phyloP scores from a whole-genome alignment of 2,113 vertebrate species.

The Acanthochromis polyacanthus region DNA sequence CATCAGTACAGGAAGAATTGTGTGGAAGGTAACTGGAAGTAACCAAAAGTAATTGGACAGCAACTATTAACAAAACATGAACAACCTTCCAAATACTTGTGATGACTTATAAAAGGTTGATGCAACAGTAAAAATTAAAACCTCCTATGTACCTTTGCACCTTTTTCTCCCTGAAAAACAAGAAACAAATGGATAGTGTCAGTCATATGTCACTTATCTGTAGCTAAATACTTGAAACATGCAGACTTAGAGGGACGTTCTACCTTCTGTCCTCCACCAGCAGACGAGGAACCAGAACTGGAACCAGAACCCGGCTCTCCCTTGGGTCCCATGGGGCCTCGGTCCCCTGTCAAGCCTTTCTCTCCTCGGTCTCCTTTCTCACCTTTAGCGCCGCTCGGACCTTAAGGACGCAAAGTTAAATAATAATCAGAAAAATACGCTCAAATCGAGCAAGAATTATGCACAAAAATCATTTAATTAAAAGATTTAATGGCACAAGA shows the following conservation, averaged over 20 bases:
- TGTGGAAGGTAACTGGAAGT: too few species aligned
- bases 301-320: slow-evolving; percentile 74
- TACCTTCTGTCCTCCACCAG: slow-evolving; percentile 84
- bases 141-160: slow-evolving; percentile 83
- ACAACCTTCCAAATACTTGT: too few species aligned
- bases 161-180: slow-evolving; percentile 85
- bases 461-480: too few species aligned
- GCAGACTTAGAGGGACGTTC: not conserved
- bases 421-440: too few species aligned
- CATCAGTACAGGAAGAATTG: too few species aligned
- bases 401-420: slow-evolving; percentile 29
- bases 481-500: not conserved
- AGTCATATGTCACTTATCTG: not conserved
- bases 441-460: too few species aligned
- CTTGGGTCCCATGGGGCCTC: slow-evolving; percentile 81
- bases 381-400: slow-evolving; percentile 63
- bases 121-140: too few species aligned
- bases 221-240: not conserved
- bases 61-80: too few species aligned
- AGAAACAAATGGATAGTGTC: not conserved
- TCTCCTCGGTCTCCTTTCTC: slow-evolving; percentile 85
- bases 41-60: too few species aligned
- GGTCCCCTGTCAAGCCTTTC: slow-evolving; percentile 73
- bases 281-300: slow-evolving; percentile 29
- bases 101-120: too few species aligned